Percentiles rank a stretch among this genome's conserved stretches.
phyloP scores from a whole-genome alignment of 2,797 vertebrate genomes.

The Fundulus diaphanus region DNA sequence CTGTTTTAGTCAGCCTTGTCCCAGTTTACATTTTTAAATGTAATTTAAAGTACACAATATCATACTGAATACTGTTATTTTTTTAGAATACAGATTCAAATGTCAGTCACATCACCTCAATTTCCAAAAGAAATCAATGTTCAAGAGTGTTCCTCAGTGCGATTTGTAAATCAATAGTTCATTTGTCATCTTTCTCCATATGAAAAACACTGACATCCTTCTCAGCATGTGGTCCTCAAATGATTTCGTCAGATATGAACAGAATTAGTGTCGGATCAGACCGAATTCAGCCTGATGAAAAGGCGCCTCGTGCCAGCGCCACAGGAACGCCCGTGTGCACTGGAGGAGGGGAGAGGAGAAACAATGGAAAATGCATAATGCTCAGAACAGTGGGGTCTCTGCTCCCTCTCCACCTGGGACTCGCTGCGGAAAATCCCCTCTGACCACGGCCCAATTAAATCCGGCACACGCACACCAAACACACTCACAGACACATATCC shows the following conservation, averaged over 20 bases:
- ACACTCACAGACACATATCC: conserved; percentile 45
- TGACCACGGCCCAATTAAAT: conserved; percentile 84
- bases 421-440: conserved; percentile 77
- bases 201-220: conserved; percentile 36
- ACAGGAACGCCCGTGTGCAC: conserved; percentile 53
- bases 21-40: conserved; percentile 14
- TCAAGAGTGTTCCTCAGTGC: neutral
- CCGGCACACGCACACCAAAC: conserved; percentile 38
- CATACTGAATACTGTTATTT: neutral
- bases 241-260: conserved; percentile 68
- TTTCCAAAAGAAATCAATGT: conserved; percentile 11
- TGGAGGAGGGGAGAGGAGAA: conserved; percentile 42
- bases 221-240: conserved; percentile 63
- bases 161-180: conserved; percentile 13
- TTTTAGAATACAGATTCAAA: neutral
- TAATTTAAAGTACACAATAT: conserved; percentile 20
- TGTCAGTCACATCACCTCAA: conserved; percentile 1
- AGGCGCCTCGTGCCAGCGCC: conserved; percentile 57
- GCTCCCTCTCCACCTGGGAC: conserved; percentile 83
- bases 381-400: conserved; percentile 79
- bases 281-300: conserved; percentile 71
- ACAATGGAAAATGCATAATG: conserved; percentile 76
- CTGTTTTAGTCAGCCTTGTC: conserved; percentile 33
- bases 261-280: conserved; percentile 71
- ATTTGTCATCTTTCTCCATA: conserved; percentile 7